phyloP scores from a whole-genome alignment of 2,797 vertebrate species.

The Tangara arthus region DNA sequence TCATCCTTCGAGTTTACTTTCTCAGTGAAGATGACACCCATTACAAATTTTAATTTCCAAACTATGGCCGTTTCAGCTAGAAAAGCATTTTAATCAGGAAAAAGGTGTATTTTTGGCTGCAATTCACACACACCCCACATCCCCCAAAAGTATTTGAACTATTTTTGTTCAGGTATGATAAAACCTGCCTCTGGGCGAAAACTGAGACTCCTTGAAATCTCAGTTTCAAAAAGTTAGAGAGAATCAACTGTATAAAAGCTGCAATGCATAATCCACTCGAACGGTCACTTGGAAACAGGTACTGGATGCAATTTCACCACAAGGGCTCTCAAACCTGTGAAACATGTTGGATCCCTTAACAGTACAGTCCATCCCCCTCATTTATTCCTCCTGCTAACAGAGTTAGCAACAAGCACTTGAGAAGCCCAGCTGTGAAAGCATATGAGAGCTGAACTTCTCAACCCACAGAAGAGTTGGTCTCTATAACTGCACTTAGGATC shows the following conservation, averaged over 20 bases:
- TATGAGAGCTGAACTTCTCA: conserved; percentile 21
- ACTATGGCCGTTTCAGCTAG: neutral
- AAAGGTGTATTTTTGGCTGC: neutral
- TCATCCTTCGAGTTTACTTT: neutral
- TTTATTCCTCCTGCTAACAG: neutral
- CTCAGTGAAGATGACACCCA: neutral
- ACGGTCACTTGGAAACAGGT: neutral
- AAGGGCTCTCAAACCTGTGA: neutral
- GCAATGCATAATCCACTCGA: neutral
- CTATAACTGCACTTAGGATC: neutral
- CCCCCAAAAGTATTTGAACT: neutral
- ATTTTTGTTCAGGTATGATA: neutral
- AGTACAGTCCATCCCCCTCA: neutral
- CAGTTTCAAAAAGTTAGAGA: neutral
- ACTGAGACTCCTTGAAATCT: neutral
- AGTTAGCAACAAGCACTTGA: neutral
- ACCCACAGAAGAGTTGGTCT: neutral
- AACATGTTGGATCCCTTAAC: neutral
- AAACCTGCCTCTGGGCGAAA: neutral
- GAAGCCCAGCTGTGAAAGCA: conserved; percentile 13
- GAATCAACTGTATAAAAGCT: neutral
- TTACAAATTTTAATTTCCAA: neutral
- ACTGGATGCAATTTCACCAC: neutral
- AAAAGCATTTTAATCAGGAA: conserved; percentile 8
- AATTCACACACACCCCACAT: neutral